Evolutionary conservation across 2,113 vertebrate species (phyloP), one percentile per base, ranked within the genome.

Genomic region (Sylvia atricapilla): DNA sequence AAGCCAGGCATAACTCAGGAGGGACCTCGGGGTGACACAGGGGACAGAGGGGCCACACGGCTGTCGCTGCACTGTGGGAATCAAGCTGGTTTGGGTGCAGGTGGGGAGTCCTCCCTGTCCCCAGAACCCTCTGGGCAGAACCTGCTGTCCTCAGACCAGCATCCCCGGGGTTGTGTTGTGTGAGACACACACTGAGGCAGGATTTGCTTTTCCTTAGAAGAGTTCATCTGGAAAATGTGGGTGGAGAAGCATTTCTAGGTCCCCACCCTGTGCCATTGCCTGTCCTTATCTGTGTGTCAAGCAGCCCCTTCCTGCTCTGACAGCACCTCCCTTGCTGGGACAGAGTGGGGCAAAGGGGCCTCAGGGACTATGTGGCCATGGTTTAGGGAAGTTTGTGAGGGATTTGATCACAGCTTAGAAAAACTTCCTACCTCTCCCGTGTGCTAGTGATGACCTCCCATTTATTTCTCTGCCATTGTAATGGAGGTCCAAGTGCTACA

Each of bases 301-400:
- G 12, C 21, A 56, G 21, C 47, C n/a, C 18, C n/a, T 47, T 70
- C 50, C 58, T 82, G 20, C 58, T 55, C 56, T 1, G 1, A 4
- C 1, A 27, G 37, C 59, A 58, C 20, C 50, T 10, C 31, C 11
- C 18, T 76, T 55, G 74, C 31, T 43, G 39, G 52, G 66, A 27
- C 9, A 43, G 30, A 52, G 13, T 0, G 17, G 62, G 55, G n/a
- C 21, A 46, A 22, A 72, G 43, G 13, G 7, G 0, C 31, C 25
- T 33, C 10, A 7, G 46, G 11, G n/a, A 3, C 0, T 2, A 8
- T 1, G 9, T 63, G 56, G 11, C 35, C 24, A 7, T 39, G 33
- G 23, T 50, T 81, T 60, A 59, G 41, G 67, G 33, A 44, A 67
- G 28, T 30, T 90, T 50, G 18, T 53, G 16, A 44, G 25, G 44